Base-by-base conservation (phyloP, 2,113 vertebrate genomes). In the Eolophus roseicapilla region DNA sequence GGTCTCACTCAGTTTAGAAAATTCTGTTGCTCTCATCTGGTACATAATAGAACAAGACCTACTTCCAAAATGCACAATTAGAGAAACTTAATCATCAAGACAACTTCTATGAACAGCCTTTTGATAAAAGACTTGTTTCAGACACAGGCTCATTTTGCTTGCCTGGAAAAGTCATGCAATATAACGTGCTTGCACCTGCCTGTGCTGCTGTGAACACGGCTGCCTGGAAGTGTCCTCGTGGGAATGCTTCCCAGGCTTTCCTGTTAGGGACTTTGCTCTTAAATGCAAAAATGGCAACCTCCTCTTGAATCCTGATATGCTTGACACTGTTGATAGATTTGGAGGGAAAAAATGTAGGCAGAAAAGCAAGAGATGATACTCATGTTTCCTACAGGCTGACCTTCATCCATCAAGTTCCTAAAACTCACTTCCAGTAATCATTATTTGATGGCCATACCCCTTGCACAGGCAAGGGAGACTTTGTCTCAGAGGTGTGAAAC, bases 41-140 rank as follows among this genome's bases (percentile, higher is more conserved):
- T 63, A 46, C 57, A 33, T 35, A 83, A 82, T 8, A 79, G 77
- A 92, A 84, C 43, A 81, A 91, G 68, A 49, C 60, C 74, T 74
- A 82, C 82, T 87, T 96, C 86, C 93, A 95, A 97, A 97, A 90
- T 81, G 70, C 73, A 94, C 88, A 92, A 84, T 84, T 91, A 76
- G 50, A 37, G 68, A 62, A 90, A 76, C 74, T 88, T 90, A 74
- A 95, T 89, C 83, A 84, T 91, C 77, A 59, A 41, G 73, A 60
- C 52, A 63, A 76, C 65, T 82, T 92, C 52, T 52, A 64, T 0
- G 0, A 84, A 50, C 52, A 84, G 69, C 44, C 73, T 86, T 90
- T 76, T 75, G 55, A 60, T 62, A 49, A 83, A 91, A 23, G 52
- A 21, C 29, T 69, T 82, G 23, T 60, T 82, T 60, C n/a, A 76